Base-by-base conservation (phyloP, 2,113 vertebrate genomes). In the Mormoops blainvillei region DNA sequence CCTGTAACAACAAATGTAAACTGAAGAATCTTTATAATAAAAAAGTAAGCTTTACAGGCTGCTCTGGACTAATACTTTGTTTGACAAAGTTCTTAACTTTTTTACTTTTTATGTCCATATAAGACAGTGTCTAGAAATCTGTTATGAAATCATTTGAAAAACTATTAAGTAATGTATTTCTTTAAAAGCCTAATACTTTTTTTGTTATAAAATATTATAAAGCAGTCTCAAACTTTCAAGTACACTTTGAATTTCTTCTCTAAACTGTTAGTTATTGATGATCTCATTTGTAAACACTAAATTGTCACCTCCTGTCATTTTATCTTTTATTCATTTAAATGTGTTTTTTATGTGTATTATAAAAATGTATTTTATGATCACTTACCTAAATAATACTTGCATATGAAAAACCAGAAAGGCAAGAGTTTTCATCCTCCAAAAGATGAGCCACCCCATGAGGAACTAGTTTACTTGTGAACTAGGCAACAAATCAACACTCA, bases 251-350 rank as follows among this genome's bases (percentile, higher is more conserved):
- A 48, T 76, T 74, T 97, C 74, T 95, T 58, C 41, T 97, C 54
- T 95, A 71, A 87, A 70, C 67, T 94, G 73, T 94, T 96, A 11
- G 85, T 96, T 97, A 83, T 97, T 71, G 70, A 71, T 94, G 52
- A 65, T 97, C 95, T 97, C 95, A 92, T 89, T 95, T 12, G 91
- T 0, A 97, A 98, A 98, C 98, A 98, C 98, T 99, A 98, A 98
- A 95, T 96, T 97, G 61, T 97, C 68, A 91, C 38, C 77, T 97
- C 38, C 77, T 97, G 26, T 89, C 61, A 67, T 70, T 97, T 83
- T 96, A 41, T 98, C 91, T 89, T 92, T 48, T 84, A 92, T 87
- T 87, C 97, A 96, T 96, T 96, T 87, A 96, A 96, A 92, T 87
- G 84, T 52, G 0, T 90, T 96, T 97, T 96, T 81, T 94, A 12